Percentiles rank a stretch among this genome's conserved stretches.
Conservation (phyloP, 2,113 vertebrate genomes). For the Poecile atricapillus region DNA sequence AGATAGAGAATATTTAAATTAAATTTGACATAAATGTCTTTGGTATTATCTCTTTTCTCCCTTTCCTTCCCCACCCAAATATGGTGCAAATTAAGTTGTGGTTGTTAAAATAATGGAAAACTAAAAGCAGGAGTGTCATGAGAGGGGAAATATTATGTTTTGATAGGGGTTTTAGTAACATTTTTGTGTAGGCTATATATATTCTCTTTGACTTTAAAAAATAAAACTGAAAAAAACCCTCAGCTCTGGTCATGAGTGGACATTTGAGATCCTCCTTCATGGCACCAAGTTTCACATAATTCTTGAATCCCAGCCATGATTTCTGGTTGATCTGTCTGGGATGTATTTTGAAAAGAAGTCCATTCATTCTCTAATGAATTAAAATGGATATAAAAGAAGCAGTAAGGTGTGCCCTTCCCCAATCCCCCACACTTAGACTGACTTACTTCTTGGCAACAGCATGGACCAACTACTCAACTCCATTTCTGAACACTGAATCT, state of each 20-base stretch:
- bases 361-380: not conserved
- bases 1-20: not conserved
- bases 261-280: not conserved
- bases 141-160: not conserved
- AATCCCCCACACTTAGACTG: not conserved
- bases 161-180: not conserved
- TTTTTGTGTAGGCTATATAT: not conserved
- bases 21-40: not conserved
- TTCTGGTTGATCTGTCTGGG: not conserved
- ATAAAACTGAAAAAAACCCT: not conserved
- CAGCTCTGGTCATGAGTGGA: not conserved
- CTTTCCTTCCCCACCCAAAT: not conserved
- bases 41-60: not conserved
- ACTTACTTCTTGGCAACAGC: not conserved
- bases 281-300: not conserved
- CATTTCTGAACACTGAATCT: not conserved
- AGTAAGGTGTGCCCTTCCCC: not conserved
- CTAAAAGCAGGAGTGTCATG: not conserved
- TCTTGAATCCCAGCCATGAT: not conserved
- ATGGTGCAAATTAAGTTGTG: not conserved
- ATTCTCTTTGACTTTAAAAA: not conserved
- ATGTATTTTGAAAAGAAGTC: not conserved
- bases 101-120: not conserved
- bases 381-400: not conserved
- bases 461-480: not conserved